Evolutionary conservation across 2,888 invertebrate species (phyloP).

Genomic region (Mycalesis mineus): DNA sequence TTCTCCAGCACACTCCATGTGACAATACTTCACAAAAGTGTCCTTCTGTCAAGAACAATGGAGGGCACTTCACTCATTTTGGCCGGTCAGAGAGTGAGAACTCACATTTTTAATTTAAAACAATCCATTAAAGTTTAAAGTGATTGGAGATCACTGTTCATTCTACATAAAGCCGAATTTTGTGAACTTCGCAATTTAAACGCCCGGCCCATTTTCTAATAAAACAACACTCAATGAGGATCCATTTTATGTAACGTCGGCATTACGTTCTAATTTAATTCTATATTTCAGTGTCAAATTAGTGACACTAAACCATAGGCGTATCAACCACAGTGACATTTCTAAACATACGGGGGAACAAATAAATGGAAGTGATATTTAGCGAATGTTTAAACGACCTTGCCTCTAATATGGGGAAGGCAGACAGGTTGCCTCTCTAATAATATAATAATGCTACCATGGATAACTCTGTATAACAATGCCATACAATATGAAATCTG

Average conservation of each 20-base stretch:
- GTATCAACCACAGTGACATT: slow-evolving; percentile 71
- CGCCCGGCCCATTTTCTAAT: slow-evolving; percentile 17
- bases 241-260: slow-evolving; percentile 55
- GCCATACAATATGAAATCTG: slow-evolving; percentile 41
- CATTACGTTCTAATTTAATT: slow-evolving; percentile 71
- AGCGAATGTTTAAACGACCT: slow-evolving; percentile 65
- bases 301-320: slow-evolving; percentile 71
- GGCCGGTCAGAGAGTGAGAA: slow-evolving; percentile 11
- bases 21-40: slow-evolving; percentile 21
- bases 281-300: slow-evolving; percentile 73
- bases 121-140: slow-evolving; percentile 21
- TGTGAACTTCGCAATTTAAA: slow-evolving; percentile 9
- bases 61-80: slow-evolving; percentile 21
- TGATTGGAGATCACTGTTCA: slow-evolving; percentile 15
- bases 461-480: slow-evolving; percentile 39
- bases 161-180: slow-evolving; percentile 9
- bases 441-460: slow-evolving; percentile 46
- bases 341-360: slow-evolving; percentile 68
- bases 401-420: slow-evolving; percentile 55
- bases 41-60: slow-evolving; percentile 18
- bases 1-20: slow-evolving; percentile 8
- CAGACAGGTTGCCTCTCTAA: slow-evolving; percentile 56
- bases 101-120: slow-evolving; percentile 16
- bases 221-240: slow-evolving; percentile 48
- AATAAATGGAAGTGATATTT: slow-evolving; percentile 71